A percentile compares a stretch with the other conserved stretches of the same genome.
Conservation (phyloP, 2,888 invertebrate species). For the Lordiphosa fenestrarum region DNA sequence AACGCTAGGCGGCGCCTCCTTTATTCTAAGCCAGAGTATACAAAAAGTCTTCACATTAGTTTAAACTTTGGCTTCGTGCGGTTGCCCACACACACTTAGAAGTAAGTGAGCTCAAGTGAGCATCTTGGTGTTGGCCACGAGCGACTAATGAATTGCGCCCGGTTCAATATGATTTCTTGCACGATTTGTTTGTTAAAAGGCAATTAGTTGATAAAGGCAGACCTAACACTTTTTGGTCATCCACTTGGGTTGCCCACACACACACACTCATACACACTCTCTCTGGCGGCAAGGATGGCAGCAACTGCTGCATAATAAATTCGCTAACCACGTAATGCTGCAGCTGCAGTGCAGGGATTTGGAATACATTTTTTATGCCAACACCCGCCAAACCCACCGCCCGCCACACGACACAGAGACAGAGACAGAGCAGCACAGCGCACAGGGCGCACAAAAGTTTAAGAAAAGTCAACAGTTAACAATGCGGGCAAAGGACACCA, state of each 20-base stretch:
- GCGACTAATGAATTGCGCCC: constrained; percentile 57
- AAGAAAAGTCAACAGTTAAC: constrained; percentile 76
- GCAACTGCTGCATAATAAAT: constrained; percentile 77
- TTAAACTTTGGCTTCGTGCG: neutral
- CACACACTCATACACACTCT: constrained; percentile 14
- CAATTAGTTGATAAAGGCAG: constrained; percentile 62
- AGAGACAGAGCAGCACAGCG: constrained; percentile 26
- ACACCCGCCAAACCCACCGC: constrained; percentile 56
- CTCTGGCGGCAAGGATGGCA: constrained; percentile 24
- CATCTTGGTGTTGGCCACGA: constrained; percentile 29
- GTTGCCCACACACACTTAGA: neutral
- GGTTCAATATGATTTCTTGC: constrained; percentile 74
- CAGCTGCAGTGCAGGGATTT: constrained; percentile 77
- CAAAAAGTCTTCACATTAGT: too few relatives aligned
- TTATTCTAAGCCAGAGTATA: too few relatives aligned
- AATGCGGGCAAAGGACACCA: constrained; percentile 46
- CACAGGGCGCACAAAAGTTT: constrained; percentile 62
- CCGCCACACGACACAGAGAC: constrained; percentile 17
- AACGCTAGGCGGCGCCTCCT: too few relatives aligned
- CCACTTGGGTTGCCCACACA: constrained; percentile 2
- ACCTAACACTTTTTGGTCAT: constrained; percentile 8
- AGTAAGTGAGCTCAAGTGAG: neutral
- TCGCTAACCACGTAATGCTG: constrained; percentile 80
- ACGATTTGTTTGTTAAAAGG: constrained; percentile 75
- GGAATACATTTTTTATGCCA: constrained; percentile 73